phyloP scores from a whole-genome alignment of 2,888 invertebrate species.

The Parnassius smintheus region DNA sequence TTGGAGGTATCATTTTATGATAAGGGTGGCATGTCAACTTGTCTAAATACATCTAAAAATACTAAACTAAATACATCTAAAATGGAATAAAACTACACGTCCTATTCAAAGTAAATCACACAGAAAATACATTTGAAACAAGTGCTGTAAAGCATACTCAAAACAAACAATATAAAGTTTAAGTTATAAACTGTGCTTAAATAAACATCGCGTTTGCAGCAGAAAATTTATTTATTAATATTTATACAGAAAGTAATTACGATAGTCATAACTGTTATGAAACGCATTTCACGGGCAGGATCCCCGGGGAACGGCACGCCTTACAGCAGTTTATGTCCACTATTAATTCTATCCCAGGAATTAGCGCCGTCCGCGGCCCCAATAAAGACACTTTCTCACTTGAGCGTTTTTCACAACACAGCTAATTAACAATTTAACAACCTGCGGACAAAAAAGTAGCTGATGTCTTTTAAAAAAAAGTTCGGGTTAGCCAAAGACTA shows the following conservation, averaged over 20 bases:
- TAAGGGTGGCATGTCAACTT: too few species aligned
- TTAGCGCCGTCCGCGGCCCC: conserved; percentile 13
- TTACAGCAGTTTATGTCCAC: conserved; percentile 31
- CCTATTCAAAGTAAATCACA: too few species aligned
- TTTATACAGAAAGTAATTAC: conserved; percentile 27
- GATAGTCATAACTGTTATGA: conserved; percentile 27
- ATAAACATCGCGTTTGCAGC: conserved; percentile 1
- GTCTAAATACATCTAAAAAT: too few species aligned
- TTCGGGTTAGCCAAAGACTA: too few species aligned
- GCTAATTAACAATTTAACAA: too few species aligned
- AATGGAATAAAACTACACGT: too few species aligned
- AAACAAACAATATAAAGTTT: not conserved
- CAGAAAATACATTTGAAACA: too few species aligned
- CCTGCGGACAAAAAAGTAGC: too few species aligned
- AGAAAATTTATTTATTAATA: conserved; percentile 11
- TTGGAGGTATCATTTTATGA: too few species aligned
- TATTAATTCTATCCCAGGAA: conserved; percentile 24
- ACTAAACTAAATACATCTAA: too few species aligned
- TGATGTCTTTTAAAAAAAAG: too few species aligned
- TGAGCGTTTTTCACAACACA: not conserved
- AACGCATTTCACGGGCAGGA: conserved; percentile 28
- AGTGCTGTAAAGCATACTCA: not conserved
- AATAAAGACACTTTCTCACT: not conserved
- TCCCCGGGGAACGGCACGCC: conserved; percentile 26
- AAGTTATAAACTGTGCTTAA: not conserved